Evolutionary conservation across 2,113 vertebrate genomes (phyloP).

Genomic region (Pimephales promelas): DNA sequence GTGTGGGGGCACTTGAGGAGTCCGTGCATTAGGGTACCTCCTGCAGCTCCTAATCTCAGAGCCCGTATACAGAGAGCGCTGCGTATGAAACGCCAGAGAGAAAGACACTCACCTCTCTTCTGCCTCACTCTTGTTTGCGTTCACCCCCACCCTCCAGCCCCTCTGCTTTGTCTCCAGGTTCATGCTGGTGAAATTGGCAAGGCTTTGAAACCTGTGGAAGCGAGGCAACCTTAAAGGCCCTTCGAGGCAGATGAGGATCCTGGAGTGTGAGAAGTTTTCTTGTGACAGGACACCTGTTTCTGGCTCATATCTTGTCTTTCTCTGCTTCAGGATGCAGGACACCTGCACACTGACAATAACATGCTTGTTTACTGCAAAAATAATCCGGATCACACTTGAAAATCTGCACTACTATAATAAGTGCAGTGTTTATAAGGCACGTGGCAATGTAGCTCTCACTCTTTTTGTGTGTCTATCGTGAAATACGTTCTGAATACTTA

Average conservation of each 20-base stretch:
- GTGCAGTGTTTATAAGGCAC: no score
- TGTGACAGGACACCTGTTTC: slow-evolving; percentile 78
- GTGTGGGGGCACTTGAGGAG: slow-evolving; percentile 79
- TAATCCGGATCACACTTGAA: not conserved
- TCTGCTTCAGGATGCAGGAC: slow-evolving; percentile 36
- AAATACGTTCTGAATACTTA: no score
- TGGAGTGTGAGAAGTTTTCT: slow-evolving; percentile 71
- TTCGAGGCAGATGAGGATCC: slow-evolving; percentile 70
- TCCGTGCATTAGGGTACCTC: slow-evolving; percentile 75
- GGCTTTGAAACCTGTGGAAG: slow-evolving; percentile 78
- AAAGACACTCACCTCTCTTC: slow-evolving; percentile 68
- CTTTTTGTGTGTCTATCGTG: no score
- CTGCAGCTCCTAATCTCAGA: slow-evolving; percentile 77
- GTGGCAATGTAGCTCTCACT: no score
- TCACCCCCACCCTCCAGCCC: slow-evolving; percentile 60
- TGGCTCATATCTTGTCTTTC: slow-evolving; percentile 51
- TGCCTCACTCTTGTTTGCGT: slow-evolving; percentile 73
- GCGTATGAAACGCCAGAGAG: slow-evolving; percentile 67
- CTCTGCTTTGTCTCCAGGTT: slow-evolving; percentile 76
- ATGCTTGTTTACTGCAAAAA: not conserved
- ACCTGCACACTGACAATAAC: slow-evolving; percentile 54
- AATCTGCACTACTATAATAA: not conserved
- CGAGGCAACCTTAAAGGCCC: slow-evolving; percentile 71
- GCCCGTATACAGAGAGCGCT: slow-evolving; percentile 75
- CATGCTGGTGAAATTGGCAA: slow-evolving; percentile 71